A percentile compares a stretch with the other conserved stretches of the same genome.
Evolutionary conservation across 2,113 vertebrate species (phyloP).

Genomic region (Petaurus breviceps): DNA sequence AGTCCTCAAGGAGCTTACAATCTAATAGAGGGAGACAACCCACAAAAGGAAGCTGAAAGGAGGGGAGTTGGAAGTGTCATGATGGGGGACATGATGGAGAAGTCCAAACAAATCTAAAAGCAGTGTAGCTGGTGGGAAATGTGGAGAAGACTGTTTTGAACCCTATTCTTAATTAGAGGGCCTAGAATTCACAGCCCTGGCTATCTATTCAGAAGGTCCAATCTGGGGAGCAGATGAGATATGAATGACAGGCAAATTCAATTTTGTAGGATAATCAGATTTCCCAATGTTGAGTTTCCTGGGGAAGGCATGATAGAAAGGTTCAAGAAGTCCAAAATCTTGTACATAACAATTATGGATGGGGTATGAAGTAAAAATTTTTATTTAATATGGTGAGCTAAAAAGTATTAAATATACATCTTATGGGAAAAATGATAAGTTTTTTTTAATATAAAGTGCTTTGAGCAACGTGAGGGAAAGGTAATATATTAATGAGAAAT

Average conservation of each 20-base stretch:
- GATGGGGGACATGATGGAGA: neutral
- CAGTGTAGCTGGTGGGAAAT: neutral
- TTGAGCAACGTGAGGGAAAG: neutral
- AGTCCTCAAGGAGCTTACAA: too few relatives aligned
- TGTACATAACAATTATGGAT: neutral
- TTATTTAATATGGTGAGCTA: neutral
- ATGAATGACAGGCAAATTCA: neutral
- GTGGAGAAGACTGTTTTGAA: neutral
- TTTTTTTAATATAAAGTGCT: neutral
- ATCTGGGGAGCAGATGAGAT: neutral
- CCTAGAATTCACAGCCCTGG: neutral
- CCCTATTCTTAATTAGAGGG: neutral
- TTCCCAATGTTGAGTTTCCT: neutral
- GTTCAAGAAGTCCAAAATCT: neutral
- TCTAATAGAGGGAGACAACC: too few relatives aligned
- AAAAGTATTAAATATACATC: neutral
- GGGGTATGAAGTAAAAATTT: neutral
- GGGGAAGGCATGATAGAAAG: neutral
- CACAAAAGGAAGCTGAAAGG: too few relatives aligned
- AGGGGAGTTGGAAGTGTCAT: too few relatives aligned
- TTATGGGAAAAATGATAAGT: neutral
- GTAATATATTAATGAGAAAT: slow-evolving; percentile 11
- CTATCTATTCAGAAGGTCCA: neutral
- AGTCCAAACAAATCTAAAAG: neutral
- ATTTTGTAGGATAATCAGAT: neutral